These are phyloP conservation scores for Romanogobio albipinnatus DNA, from an alignment of 2,113 vertebrate genomes.

Conservation along the genomic window DNA sequence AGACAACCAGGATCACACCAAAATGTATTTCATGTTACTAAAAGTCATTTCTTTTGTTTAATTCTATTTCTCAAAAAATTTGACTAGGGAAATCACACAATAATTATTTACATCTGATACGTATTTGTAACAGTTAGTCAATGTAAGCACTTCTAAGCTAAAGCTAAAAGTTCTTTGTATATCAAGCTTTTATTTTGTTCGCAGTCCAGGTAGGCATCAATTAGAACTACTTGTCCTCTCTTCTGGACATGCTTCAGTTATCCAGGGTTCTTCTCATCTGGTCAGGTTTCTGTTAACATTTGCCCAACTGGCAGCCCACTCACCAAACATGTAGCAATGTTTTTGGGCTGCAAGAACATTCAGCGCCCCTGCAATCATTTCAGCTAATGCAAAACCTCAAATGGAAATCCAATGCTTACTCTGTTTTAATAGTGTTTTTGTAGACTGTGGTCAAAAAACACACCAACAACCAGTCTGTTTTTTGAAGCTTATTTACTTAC, in stretches of 20 bases:
- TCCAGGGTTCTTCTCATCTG: conserved; percentile 1
- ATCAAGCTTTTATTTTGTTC: too few relatives aligned
- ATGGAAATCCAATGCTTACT: background rate
- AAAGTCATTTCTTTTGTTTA: background rate
- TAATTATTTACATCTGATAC: background rate
- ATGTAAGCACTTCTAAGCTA: background rate
- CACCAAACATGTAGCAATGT: background rate
- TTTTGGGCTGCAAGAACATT: conserved; percentile 2
- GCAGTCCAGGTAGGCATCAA: background rate
- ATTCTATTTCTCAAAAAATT: too few relatives aligned
- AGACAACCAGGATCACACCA: background rate
- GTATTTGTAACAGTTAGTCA: background rate
- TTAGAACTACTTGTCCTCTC: background rate
- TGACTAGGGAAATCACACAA: too few relatives aligned
- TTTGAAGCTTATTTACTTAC: conserved; percentile 50
- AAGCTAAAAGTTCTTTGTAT: too few relatives aligned
- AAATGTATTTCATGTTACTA: background rate
- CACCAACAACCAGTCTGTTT: background rate
- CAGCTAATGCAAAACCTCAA: background rate
- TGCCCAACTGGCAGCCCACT: background rate
- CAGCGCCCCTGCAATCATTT: background rate
- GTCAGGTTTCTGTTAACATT: background rate
- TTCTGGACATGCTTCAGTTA: background rate
- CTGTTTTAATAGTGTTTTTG: background rate
- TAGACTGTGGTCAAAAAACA: background rate